A percentile compares a stretch with the other conserved stretches of the same genome.
Conservation (phyloP, 2,797 vertebrate genomes). For the Pristis pectinata region DNA sequence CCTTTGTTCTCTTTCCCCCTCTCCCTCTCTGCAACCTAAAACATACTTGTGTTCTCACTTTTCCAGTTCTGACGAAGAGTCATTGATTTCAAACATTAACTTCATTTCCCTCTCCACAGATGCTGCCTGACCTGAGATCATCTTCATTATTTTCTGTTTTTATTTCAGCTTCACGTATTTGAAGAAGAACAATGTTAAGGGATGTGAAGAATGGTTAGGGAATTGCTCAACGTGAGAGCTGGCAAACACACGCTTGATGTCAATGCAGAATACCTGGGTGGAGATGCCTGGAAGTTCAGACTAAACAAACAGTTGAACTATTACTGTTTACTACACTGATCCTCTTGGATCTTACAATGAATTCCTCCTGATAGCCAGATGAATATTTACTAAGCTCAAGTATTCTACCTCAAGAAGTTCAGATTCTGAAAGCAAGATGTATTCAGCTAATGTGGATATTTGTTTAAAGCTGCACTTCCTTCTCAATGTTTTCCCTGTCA, state of each 20-base stretch:
- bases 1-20: too few relatives aligned
- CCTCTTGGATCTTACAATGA: background rate
- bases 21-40: too few relatives aligned
- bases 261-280: background rate
- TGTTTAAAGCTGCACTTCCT: background rate
- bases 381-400: background rate
- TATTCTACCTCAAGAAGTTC: background rate
- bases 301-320: background rate
- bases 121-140: too few relatives aligned
- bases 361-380: background rate
- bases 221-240: background rate
- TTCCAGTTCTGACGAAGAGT: too few relatives aligned
- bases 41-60: too few relatives aligned
- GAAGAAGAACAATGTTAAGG: background rate
- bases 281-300: background rate
- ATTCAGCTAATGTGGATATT: background rate
- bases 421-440: background rate
- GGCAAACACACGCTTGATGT: background rate
- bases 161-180: too few relatives aligned
- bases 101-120: too few relatives aligned
- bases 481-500: background rate
- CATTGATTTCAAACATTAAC: too few relatives aligned
- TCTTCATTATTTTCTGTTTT: too few relatives aligned
- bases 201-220: background rate
- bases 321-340: background rate